These are phyloP conservation scores for Gymnoscelis rufifasciata DNA, from an alignment of 2,888 invertebrate genomes.

Conservation along the genomic window DNA sequence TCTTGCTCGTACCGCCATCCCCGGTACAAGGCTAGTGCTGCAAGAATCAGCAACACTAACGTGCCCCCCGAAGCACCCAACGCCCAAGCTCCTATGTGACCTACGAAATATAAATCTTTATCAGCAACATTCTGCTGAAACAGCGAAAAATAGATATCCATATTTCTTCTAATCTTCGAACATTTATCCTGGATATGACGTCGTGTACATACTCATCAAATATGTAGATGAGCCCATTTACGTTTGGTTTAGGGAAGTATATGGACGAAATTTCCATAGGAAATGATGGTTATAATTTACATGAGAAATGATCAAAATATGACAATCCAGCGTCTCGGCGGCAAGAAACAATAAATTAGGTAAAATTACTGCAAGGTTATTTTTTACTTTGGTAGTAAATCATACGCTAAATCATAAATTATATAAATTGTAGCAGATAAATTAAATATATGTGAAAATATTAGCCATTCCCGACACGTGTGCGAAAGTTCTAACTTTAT, in stretches of 20 bases:
- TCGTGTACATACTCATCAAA: no score
- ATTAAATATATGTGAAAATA: not conserved
- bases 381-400: no score
- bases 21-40: slow-evolving; percentile 88
- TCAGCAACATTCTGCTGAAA: not conserved
- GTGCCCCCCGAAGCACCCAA: slow-evolving; percentile 89
- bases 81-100: slow-evolving; percentile 90
- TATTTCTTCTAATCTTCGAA: no score
- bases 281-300: no score
- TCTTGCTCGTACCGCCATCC: slow-evolving; percentile 97
- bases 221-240: not conserved
- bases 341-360: no score
- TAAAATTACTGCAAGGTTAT: no score
- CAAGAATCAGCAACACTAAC: slow-evolving; percentile 83
- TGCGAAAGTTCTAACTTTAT: slow-evolving; percentile 10
- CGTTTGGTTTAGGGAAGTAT: not conserved
- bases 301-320: no score
- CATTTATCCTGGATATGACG: no score
- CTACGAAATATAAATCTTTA: slow-evolving; percentile 53
- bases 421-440: no score
- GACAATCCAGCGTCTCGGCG: no score
- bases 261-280: not conserved
- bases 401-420: no score
- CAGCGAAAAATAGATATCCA: no score
- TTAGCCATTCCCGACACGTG: slow-evolving; percentile 13